Conservation (phyloP, 2,797 vertebrate genomes). For the Pseudomugil tenellus region DNA sequence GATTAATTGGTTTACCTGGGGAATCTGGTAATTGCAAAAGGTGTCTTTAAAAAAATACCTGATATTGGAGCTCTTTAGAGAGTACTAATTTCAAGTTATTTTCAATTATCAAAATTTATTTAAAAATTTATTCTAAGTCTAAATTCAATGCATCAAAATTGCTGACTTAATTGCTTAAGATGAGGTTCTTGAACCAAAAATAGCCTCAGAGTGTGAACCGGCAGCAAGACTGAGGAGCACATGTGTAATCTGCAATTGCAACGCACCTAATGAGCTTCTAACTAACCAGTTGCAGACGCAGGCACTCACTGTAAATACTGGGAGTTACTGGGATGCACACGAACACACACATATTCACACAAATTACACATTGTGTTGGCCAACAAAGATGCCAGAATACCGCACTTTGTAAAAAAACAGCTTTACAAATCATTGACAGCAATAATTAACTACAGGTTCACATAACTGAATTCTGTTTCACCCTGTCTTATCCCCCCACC, state of each 20-base stretch:
- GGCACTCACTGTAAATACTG: slow-evolving; percentile 42
- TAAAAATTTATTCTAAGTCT: too few species aligned
- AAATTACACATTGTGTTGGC: slow-evolving; percentile 65
- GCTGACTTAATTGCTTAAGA: not conserved
- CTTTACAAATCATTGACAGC: slow-evolving; percentile 78
- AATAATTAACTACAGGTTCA: slow-evolving; percentile 80
- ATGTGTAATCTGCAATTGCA: slow-evolving; percentile 42
- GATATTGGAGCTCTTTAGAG: too few species aligned
- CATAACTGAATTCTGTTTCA: slow-evolving; percentile 74
- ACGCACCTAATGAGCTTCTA: slow-evolving; percentile 46
- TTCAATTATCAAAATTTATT: too few species aligned
- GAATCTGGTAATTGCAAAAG: not conserved
- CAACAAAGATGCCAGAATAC: slow-evolving; percentile 71
- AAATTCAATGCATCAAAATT: not conserved
- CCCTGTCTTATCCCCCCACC: slow-evolving; percentile 43
- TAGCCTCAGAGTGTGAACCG: slow-evolving; percentile 7
- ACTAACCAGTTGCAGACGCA: slow-evolving; percentile 60
- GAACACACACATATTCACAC: slow-evolving; percentile 34
- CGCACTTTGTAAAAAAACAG: slow-evolving; percentile 78
- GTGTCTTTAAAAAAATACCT: not conserved
- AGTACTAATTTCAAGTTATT: too few species aligned
- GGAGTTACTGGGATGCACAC: slow-evolving; percentile 36
- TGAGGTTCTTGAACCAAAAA: slow-evolving; percentile 10
- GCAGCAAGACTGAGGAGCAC: slow-evolving; percentile 36
- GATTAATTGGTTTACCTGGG: not conserved